Evolutionary conservation across 2,888 invertebrate genomes (phyloP).

Genomic region (Aphidoletes aphidimyza): DNA sequence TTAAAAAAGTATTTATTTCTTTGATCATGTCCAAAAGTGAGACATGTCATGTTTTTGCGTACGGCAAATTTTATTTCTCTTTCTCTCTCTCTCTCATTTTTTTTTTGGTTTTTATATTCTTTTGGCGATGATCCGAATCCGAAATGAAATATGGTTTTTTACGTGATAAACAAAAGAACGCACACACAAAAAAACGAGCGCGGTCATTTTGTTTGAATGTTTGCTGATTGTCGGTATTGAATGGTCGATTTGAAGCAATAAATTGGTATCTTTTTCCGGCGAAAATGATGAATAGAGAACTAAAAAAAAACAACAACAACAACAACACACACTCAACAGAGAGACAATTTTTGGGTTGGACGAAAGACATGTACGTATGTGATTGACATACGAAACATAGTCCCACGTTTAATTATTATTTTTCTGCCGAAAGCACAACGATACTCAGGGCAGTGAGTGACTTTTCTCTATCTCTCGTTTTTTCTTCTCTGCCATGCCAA

Average conservation of each 20-base stretch:
- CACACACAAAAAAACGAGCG: background rate
- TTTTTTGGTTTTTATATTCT: background rate
- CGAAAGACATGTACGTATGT: too few species aligned
- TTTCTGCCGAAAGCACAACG: too few species aligned
- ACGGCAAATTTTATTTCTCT: background rate
- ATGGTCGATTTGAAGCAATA: constrained; percentile 28
- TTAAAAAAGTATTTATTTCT: constrained; percentile 48
- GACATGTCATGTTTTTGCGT: background rate
- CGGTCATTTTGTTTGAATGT: background rate
- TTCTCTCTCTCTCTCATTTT: background rate
- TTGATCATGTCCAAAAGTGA: constrained; percentile 16
- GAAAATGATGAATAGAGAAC: background rate
- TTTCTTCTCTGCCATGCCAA: too few species aligned
- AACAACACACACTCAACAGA: background rate
- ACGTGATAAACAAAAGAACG: background rate
- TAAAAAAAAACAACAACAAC: background rate
- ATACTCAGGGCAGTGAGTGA: too few species aligned
- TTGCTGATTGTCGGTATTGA: constrained; percentile 3
- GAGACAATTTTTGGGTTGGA: too few species aligned
- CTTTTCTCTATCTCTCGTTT: too few species aligned
- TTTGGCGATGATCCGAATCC: background rate
- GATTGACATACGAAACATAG: too few species aligned
- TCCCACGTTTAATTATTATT: too few species aligned
- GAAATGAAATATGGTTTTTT: background rate
- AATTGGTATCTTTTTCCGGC: background rate